Conservation (phyloP, 2,797 vertebrate species). For the Pseudopleuronectes americanus region DNA sequence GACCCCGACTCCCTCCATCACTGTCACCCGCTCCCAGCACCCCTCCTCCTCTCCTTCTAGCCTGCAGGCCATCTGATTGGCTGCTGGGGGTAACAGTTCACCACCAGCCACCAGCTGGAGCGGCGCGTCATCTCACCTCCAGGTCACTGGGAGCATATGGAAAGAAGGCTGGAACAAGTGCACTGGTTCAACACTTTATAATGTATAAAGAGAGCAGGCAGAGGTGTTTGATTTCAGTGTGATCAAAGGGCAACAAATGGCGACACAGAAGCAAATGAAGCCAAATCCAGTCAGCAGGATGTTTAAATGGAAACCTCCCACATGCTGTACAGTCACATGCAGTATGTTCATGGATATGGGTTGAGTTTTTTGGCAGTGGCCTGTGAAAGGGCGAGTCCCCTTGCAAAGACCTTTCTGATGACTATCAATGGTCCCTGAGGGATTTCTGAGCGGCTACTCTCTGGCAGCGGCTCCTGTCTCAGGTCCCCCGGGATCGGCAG, state of each 20-base stretch:
- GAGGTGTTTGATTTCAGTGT: constrained; percentile 20
- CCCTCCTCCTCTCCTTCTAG: constrained; percentile 13
- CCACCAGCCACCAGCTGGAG: constrained; percentile 49
- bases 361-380: constrained; percentile 55
- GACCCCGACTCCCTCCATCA: constrained; percentile 62
- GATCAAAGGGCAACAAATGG: constrained; percentile 29
- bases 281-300: constrained; percentile 4
- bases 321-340: background rate
- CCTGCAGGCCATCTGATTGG: constrained; percentile 49
- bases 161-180: constrained; percentile 47
- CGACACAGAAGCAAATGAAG: constrained; percentile 18
- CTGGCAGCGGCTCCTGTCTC: constrained; percentile 55
- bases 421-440: constrained; percentile 65
- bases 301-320: constrained; percentile 15
- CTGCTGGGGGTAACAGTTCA: constrained; percentile 55
- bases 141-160: constrained; percentile 66
- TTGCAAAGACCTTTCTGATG: constrained; percentile 76
- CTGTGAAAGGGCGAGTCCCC: constrained; percentile 64
- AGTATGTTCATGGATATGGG: constrained; percentile 19
- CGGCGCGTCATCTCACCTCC: constrained; percentile 32
- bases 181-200: constrained; percentile 26
- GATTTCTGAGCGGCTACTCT: constrained; percentile 41
- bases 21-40: constrained; percentile 19
- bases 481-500: constrained; percentile 44
- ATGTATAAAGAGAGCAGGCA: constrained; percentile 6